Conservation (phyloP, 2,113 vertebrate species). For the Sapayoa aenigma region DNA sequence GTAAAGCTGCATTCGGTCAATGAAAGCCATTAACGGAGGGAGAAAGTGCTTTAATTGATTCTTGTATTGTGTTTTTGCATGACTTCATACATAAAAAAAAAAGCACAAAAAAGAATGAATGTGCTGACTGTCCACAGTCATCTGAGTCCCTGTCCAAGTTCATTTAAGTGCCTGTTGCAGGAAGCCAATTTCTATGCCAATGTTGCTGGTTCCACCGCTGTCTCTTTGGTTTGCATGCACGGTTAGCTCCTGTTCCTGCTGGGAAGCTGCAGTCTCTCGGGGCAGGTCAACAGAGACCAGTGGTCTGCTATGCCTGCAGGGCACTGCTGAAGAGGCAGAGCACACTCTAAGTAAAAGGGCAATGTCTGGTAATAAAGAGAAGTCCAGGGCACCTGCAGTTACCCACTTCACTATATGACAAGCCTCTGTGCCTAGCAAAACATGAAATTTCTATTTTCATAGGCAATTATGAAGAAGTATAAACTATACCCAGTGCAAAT, state of each 20-base stretch:
- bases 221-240: not conserved
- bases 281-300: not conserved
- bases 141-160: not conserved
- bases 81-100: not conserved
- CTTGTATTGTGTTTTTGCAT: not conserved
- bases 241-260: not conserved
- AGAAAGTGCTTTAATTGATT: not conserved
- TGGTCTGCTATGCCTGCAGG: fast-evolving
- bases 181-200: not conserved
- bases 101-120: not conserved
- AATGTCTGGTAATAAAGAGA: not conserved
- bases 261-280: not conserved
- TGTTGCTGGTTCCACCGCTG: not conserved
- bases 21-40: not conserved
- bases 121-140: not conserved
- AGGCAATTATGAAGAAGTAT: not conserved
- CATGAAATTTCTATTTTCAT: not conserved
- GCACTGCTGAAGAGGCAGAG: not conserved
- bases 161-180: not conserved
- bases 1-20: conserved; percentile 57
- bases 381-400: not conserved
- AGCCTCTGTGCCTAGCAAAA: not conserved
- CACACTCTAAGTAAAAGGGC: not conserved
- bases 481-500: fast-evolving
- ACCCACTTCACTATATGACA: not conserved